Evolutionary conservation across 1,140 invertebrate species (phyloP).

Genomic region (Pemphigus obesinymphae): DNA sequence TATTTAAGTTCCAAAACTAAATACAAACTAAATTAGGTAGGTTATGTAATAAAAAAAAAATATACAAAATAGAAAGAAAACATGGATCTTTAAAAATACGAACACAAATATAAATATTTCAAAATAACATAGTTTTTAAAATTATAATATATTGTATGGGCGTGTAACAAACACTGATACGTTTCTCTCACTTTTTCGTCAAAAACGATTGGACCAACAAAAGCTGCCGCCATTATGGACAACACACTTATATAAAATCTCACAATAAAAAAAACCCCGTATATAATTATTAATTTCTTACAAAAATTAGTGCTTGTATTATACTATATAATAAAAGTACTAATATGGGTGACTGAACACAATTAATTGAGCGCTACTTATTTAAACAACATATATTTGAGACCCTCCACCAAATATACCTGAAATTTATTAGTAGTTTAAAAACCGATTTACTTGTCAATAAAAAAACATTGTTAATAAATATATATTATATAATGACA

Average conservation of each 20-base stretch:
- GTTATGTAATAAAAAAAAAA: neutral
- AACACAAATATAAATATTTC: neutral
- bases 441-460: neutral
- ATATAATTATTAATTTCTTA: constrained; percentile 30
- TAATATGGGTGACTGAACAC: constrained; percentile 16
- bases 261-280: constrained; percentile 16
- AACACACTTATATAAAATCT: constrained; percentile 1
- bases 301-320: constrained; percentile 10
- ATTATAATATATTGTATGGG: neutral
- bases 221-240: neutral
- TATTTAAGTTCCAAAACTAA: too few species aligned
- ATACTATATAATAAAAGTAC: neutral
- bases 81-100: neutral
- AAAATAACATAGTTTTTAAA: neutral
- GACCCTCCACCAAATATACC: constrained; percentile 12
- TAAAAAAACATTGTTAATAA: neutral
- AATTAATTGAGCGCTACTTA: constrained; percentile 30
- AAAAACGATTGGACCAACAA: constrained; percentile 15
- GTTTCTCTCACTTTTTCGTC: constrained; percentile 36
- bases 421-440: too few species aligned
- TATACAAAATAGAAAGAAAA: too few species aligned
- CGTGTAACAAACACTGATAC: constrained; percentile 7
- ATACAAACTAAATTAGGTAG: neutral
- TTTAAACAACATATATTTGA: neutral
- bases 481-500: too few species aligned